Evolutionary conservation across 2,113 vertebrate genomes (phyloP), one percentile per base, ranked within the genome.

Genomic region (Limnothrissa miodon): DNA sequence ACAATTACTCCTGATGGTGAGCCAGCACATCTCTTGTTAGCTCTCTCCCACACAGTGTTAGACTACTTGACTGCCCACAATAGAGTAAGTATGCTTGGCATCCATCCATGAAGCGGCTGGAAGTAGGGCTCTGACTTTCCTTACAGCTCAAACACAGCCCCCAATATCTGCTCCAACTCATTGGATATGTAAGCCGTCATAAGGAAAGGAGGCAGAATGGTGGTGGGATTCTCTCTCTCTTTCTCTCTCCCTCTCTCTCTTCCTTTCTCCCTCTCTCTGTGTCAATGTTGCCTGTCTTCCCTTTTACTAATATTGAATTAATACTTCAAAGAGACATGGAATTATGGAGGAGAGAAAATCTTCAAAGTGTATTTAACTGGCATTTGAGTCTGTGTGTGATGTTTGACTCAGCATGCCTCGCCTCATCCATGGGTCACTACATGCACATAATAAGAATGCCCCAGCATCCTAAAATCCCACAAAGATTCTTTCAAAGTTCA

Each of bases 11-110:
- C 21, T 45, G 39, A 17, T 45, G 42, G 46, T 56, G 42, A 51
- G 83, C 36, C 45, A 44, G 80, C 8, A 15, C 83, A 81, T 81
- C 45, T 82, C 81, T 82, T 82, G 81, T 82, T 82, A 82, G 62
- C 44, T 74, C 44, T 45, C 59, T 81, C n/a, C 81, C 15, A 17
- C 84, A 82, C 70, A 82, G 82, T 44, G 19, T 56, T n/a, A 59
- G 51, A 46, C 17, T 78, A 23, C 80, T 51, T 78, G n/a, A 81
- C 62, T 84, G 39, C 10, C 25, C 66, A 74, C 66, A 74, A 74
- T 74, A 15, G 29, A 74, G 66, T 74, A 74, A 74, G 66, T 74
- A 74, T 36, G 66, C 13, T 4, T 74, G 66, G 66, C 66, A 36
- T 17, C 29, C 25, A 36, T 33, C 66, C 66, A 74, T 33, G 66